Conservation (phyloP, 2,888 invertebrate genomes). For the Ctena decussata region DNA sequence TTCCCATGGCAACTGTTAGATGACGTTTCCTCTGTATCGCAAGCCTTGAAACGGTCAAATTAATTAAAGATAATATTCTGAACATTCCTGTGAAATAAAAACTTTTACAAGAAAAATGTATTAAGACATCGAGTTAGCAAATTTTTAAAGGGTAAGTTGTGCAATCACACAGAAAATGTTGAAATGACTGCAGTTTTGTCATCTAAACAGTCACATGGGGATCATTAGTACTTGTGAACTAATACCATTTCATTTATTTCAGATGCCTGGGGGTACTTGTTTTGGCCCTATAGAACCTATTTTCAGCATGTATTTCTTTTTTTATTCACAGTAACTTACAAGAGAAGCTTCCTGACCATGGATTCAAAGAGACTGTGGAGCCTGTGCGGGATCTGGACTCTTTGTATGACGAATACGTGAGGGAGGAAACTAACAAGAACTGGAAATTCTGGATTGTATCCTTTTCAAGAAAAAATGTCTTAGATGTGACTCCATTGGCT, state of each 20-base stretch:
- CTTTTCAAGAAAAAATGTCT: conserved; percentile 58
- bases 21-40: no score
- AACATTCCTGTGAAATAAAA: no score
- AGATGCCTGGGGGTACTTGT: background rate
- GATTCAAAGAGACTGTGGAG: conserved; percentile 63
- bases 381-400: conserved; percentile 58
- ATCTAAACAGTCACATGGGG: no score
- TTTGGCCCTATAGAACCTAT: conserved; percentile 1
- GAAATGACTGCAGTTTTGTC: no score
- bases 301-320: conserved; percentile 32
- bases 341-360: conserved; percentile 75
- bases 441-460: conserved; percentile 84
- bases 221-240: no score
- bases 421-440: conserved; percentile 68
- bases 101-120: no score
- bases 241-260: background rate
- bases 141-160: no score
- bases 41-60: no score
- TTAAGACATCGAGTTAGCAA: no score
- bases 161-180: no score
- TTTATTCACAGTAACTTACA: conserved; percentile 74
- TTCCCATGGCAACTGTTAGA: conserved; percentile 15
- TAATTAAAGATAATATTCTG: no score
- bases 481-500: no score
- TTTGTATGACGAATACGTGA: conserved; percentile 72